Evolutionary conservation across 2,797 vertebrate genomes (phyloP), one percentile per base, ranked within the genome.

Genomic region (Spea hammondii): DNA sequence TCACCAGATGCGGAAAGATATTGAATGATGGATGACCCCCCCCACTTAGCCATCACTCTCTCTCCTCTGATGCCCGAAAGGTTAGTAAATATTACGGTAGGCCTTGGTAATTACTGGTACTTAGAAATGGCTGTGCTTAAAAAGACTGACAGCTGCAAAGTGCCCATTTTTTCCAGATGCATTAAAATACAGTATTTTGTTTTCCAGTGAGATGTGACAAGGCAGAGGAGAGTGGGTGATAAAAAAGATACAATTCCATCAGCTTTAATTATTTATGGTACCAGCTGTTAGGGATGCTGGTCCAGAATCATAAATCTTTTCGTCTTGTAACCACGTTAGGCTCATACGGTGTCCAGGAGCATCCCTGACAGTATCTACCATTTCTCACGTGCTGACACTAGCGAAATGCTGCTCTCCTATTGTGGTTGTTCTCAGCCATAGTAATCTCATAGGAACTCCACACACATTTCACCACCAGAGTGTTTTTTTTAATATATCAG

Each of bases 21-120:
- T 62, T 47, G 65, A 78, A 78, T 79, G 47, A 74, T 48, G 66
- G 78, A 79, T 71, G 68, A 70, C 67, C 67, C 59, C 59, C 12
- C 4, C 9, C 59, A 51, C 53, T 7, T 50, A 50, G 76, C 67
- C 76, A 76, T 80, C 76, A 71, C 53, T 53, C 72, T 44, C 78
- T 51, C 48, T 77, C 49, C 49, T 59, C 53, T 45, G 57, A 70
- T 59, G 65, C 66, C 67, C 51, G 55, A 5, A 51, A 80, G 73
- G 73, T 80, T 76, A 66, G 73, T 74, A 80, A 80, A 80, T 76
- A 80, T 80, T 76, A 80, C 73, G 45, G 73, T 55, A 79, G 78
- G 59, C 72, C 32, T 59, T 65, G 79, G 72, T 75, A 80, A 76
- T 80, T 80, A 75, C 73, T 45, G 14, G 66, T 66, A 75, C 72